Evolutionary conservation across 2,113 vertebrate species (phyloP).

Genomic region (Thomomys bottae): DNA sequence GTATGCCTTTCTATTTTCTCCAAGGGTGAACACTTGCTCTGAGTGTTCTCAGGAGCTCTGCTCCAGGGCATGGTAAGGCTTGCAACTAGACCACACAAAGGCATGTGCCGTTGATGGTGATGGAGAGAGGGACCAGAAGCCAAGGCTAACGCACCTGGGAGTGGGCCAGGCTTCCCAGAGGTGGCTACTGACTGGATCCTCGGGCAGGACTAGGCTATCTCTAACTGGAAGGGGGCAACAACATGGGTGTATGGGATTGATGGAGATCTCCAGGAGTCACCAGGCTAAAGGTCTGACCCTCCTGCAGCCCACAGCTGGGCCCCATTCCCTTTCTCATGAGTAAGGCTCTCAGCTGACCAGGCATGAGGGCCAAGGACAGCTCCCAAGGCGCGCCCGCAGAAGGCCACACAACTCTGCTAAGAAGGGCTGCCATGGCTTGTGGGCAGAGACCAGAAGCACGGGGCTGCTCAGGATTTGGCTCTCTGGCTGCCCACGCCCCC

Average conservation of each 20-base stretch:
- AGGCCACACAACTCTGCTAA: background rate
- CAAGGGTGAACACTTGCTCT: background rate
- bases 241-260: background rate
- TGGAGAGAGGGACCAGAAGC: background rate
- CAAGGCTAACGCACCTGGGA: background rate
- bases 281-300: constrained; percentile 32
- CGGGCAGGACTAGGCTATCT: background rate
- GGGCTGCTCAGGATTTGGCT: background rate
- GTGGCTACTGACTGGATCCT: background rate
- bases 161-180: background rate
- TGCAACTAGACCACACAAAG: background rate
- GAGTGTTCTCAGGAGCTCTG: background rate
- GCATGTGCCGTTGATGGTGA: background rate
- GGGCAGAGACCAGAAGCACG: background rate
- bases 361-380: constrained; percentile 15
- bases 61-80: background rate
- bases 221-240: background rate
- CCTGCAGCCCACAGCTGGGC: constrained; percentile 11
- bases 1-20: background rate
- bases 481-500: background rate
- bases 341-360: constrained; percentile 64
- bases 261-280: background rate
- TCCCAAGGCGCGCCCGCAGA: constrained; percentile 23
- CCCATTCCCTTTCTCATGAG: constrained; percentile 19
- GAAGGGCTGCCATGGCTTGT: background rate